A percentile compares a stretch with the other conserved stretches of the same genome.
phyloP scores from a whole-genome alignment of 2,888 invertebrate genomes.

The Scaptomyza parva region DNA sequence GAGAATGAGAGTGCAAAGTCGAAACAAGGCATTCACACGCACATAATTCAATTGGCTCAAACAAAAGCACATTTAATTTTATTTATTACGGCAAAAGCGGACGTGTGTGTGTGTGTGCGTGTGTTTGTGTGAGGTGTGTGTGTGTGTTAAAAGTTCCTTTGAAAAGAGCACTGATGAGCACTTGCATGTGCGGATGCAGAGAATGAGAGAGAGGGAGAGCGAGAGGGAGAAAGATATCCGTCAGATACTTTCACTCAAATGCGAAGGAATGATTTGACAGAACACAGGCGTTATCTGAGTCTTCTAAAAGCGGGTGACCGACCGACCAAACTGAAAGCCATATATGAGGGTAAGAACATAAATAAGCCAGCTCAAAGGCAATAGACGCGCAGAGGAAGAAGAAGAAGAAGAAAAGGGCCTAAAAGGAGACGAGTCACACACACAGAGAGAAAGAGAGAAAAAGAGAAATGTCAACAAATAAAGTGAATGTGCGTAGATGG shows the following conservation, averaged over 20 bases:
- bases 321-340: slow-evolving; percentile 25
- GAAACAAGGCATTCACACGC: slow-evolving; percentile 77
- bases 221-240: slow-evolving; percentile 55
- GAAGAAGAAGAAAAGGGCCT: slow-evolving; percentile 46
- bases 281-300: slow-evolving; percentile 52
- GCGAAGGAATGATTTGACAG: slow-evolving; percentile 69
- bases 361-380: slow-evolving; percentile 47
- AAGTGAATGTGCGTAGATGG: slow-evolving; percentile 65
- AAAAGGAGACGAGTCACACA: slow-evolving; percentile 16
- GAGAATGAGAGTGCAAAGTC: slow-evolving; percentile 18
- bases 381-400: no score
- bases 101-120: slow-evolving; percentile 3
- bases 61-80: slow-evolving; percentile 79
- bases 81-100: slow-evolving; percentile 61
- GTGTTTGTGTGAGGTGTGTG: slow-evolving; percentile 15
- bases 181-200: slow-evolving; percentile 51
- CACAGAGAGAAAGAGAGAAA: slow-evolving; percentile 6
- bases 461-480: slow-evolving; percentile 73
- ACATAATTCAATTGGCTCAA: slow-evolving; percentile 82
- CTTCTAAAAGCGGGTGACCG: slow-evolving; percentile 38
- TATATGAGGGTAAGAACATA: slow-evolving; percentile 42
- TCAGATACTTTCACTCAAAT: slow-evolving; percentile 74
- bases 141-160: slow-evolving; percentile 60
- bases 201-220: no score
- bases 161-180: slow-evolving; percentile 48